Conservation (phyloP, 2,113 vertebrate species). For the Eubucco bourcierii region DNA sequence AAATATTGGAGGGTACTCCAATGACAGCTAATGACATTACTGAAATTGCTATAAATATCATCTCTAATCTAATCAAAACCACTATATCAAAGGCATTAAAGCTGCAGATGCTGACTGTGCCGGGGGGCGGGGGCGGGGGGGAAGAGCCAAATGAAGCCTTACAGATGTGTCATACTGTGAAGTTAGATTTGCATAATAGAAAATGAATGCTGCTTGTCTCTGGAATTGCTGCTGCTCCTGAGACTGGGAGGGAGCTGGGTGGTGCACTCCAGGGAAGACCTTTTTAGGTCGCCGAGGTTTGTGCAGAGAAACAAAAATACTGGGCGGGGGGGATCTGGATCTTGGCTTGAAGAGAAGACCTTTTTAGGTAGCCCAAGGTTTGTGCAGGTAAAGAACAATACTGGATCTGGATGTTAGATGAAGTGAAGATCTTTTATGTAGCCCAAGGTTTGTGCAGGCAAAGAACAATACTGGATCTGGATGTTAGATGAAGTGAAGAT, state of each 20-base stretch:
- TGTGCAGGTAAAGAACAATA: too few species aligned
- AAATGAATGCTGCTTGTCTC: slow-evolving; percentile 69
- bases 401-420: too few species aligned
- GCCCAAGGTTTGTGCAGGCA: too few species aligned
- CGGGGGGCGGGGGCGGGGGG: background rate
- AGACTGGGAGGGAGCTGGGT: background rate
- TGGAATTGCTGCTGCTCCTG: slow-evolving; percentile 59
- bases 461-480: too few species aligned
- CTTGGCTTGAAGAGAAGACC: too few species aligned
- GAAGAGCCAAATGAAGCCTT: slow-evolving; percentile 61
- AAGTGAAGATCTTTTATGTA: too few species aligned
- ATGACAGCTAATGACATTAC: slow-evolving; percentile 63
- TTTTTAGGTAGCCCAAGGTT: too few species aligned
- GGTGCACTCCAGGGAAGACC: background rate
- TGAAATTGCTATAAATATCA: slow-evolving; percentile 62
- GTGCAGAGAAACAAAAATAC: too few species aligned
- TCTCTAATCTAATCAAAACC: slow-evolving; percentile 61
- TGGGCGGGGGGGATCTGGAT: too few species aligned
- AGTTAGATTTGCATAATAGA: slow-evolving; percentile 72
- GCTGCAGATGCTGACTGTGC: slow-evolving; percentile 57
- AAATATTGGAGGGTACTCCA: slow-evolving; percentile 59
- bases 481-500: too few species aligned
- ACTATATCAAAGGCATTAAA: slow-evolving; percentile 64
- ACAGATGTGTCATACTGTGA: slow-evolving; percentile 68
- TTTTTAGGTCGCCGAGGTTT: too few species aligned